Base-by-base conservation (phyloP, 2,888 invertebrate genomes). In the Dascillus cervinus region DNA sequence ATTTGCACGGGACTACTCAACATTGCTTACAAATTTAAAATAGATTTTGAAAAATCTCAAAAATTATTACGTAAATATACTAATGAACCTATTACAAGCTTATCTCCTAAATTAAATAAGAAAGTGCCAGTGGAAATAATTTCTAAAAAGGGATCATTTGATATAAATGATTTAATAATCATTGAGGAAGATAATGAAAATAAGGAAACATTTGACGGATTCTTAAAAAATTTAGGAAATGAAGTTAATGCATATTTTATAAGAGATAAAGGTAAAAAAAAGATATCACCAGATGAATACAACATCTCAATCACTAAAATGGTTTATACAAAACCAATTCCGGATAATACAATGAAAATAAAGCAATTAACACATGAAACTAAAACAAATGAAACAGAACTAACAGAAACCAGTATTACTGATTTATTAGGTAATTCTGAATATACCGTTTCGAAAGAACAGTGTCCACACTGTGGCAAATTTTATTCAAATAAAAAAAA, bases 201-300 rank as follows among this genome's bases (percentile, higher is more conserved):
- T 5, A 11, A 32, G 8, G 20, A 22, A 2, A 41, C 37, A 22
- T 53, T 34, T 30, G 41, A 41, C 4, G 48, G 50, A 1, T 54
- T 54, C 34, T 43, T 54, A 12, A 44, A 43, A 12, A 55, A 55
- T 33, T 35, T 54, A n/a, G 55, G 53, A 2, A 41, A 39, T 3
- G 53, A 49, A 39, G 35, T 55, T 5, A 41, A 47, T 13, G 55
- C 53, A 11, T 35, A 37, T 24, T 53, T 50, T 40, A 42, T 40
- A 5, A 26, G 29, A 8, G 23, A 32, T 10, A 31, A 29, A 9
- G 26, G 8, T 3, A 33, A 22, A 24, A 10, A 10, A 4, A 8
- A 17, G 8, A 17, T 6, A 17, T 17, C 17, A 17, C 5, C 4
- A 17, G 17, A 8, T 17, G 8, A 17, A 17, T 6, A 17, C 5